Conservation (phyloP, 2,888 invertebrate species). For the Cryptophagus acutangulus region DNA sequence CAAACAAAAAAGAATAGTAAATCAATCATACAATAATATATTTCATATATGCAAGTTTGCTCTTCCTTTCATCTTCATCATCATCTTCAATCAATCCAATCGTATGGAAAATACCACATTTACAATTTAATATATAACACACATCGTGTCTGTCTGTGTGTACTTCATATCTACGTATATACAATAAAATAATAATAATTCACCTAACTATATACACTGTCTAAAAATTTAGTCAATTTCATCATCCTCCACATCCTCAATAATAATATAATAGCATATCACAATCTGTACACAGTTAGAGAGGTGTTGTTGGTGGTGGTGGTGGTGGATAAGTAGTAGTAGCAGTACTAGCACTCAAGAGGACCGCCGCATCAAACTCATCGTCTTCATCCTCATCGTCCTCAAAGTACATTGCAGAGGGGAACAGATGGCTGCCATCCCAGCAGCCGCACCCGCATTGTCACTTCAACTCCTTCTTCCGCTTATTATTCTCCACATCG, state of each 20-base stretch:
- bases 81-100: too few species aligned
- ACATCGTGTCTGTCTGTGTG: slow-evolving; percentile 21
- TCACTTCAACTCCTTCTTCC: slow-evolving; percentile 50
- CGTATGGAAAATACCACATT: slow-evolving; percentile 44
- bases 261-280: slow-evolving; percentile 35
- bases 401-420: slow-evolving; percentile 18
- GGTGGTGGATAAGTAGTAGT: slow-evolving; percentile 10
- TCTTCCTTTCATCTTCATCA: slow-evolving; percentile 14
- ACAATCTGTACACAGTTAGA: slow-evolving; percentile 45
- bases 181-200: slow-evolving; percentile 45
- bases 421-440: slow-evolving; percentile 34
- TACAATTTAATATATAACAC: slow-evolving; percentile 30
- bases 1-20: too few species aligned
- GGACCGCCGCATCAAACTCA: slow-evolving; percentile 7
- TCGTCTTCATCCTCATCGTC: slow-evolving; percentile 24
- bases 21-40: too few species aligned
- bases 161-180: slow-evolving; percentile 34
- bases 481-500: slow-evolving; percentile 46
- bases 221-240: slow-evolving; percentile 4
- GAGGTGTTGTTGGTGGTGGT: too few species aligned
- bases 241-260: background rate
- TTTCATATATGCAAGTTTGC: slow-evolving; percentile 28
- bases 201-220: slow-evolving; percentile 38
- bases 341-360: background rate
- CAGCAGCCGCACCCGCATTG: slow-evolving; percentile 45